phyloP scores from a whole-genome alignment of 2,888 invertebrate genomes.

The Stenodema calcarata region DNA sequence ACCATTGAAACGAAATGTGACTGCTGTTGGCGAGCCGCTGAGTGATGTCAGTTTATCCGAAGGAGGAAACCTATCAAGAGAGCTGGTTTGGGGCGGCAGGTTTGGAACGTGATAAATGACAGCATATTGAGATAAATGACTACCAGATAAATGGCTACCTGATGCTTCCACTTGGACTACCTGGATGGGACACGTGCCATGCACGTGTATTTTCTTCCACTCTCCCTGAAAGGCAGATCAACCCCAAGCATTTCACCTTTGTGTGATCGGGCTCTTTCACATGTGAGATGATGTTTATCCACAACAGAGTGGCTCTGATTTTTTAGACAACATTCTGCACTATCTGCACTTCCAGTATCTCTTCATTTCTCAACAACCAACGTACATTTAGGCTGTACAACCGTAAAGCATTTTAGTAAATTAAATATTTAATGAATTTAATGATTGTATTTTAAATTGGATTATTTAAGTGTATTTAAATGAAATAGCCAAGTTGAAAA shows the following conservation, averaged over 20 bases:
- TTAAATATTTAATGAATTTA: too few relatives aligned
- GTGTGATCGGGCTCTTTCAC: not conserved
- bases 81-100: not conserved
- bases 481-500: too few relatives aligned
- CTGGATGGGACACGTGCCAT: not conserved
- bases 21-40: not conserved
- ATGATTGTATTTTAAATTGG: too few relatives aligned
- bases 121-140: not conserved
- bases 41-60: not conserved
- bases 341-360: too few relatives aligned
- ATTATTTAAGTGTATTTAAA: too few relatives aligned
- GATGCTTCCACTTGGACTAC: not conserved
- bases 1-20: not conserved
- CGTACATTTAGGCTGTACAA: too few relatives aligned
- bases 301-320: not conserved
- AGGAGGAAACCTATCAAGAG: not conserved
- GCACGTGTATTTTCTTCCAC: not conserved
- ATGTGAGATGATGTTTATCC: not conserved
- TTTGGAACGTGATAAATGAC: not conserved
- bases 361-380: too few relatives aligned
- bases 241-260: not conserved
- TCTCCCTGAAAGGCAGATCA: not conserved
- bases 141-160: not conserved
- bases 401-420: too few relatives aligned
- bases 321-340: not conserved